These are phyloP conservation scores for Microplitis demolitor DNA, from an alignment of 1,140 invertebrate species.

Conservation along the genomic window DNA sequence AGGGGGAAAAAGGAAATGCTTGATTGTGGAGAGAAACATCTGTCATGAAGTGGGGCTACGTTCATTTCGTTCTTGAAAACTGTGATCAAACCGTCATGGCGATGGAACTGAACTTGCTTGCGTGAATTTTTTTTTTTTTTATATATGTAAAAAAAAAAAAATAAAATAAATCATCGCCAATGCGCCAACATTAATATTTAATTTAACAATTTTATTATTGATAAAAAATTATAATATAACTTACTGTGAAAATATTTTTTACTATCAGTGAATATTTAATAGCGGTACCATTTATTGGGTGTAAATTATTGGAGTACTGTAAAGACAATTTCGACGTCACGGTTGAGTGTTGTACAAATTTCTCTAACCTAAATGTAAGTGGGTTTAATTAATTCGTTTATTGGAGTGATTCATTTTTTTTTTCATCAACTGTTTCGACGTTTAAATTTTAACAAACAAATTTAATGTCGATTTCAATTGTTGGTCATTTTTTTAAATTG, in stretches of 20 bases:
- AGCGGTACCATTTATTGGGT: too few species aligned
- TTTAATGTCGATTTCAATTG: not conserved
- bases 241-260: too few species aligned
- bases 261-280: too few species aligned
- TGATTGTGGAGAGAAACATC: slow-evolving; percentile 15
- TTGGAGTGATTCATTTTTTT: not conserved
- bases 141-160: too few species aligned
- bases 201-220: not conserved
- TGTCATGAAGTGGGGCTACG: slow-evolving; percentile 18
- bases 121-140: not conserved
- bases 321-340: not conserved
- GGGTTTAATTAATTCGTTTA: not conserved
- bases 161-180: slow-evolving; percentile 4
- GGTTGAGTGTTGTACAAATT: not conserved
- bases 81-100: slow-evolving; percentile 21
- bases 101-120: slow-evolving; percentile 1
- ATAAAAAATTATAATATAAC: not conserved
- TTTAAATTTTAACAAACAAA: not conserved
- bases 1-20: slow-evolving; percentile 1
- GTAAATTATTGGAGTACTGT: too few species aligned
- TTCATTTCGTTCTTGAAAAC: slow-evolving; percentile 15
- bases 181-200: not conserved
- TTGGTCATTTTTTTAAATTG: too few species aligned
- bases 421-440: not conserved
- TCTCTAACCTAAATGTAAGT: slow-evolving; percentile 15